These are phyloP conservation scores for Ormyrus nitidulus DNA, from an alignment of 2,888 invertebrate genomes.

Conservation along the genomic window DNA sequence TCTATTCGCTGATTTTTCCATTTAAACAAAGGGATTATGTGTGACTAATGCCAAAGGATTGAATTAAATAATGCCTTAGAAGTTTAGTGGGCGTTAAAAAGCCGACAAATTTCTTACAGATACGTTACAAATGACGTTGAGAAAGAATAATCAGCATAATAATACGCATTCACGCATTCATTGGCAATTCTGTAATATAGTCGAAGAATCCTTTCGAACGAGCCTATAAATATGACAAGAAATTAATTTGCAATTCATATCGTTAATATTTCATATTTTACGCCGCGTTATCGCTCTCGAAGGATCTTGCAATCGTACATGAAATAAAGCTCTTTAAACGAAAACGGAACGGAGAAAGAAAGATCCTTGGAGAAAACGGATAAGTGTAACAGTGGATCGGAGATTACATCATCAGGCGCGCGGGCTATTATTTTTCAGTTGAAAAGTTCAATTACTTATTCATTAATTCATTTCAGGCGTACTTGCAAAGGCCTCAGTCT, in stretches of 20 bases:
- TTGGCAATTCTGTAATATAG: slow-evolving; percentile 16
- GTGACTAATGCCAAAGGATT: slow-evolving; percentile 26
- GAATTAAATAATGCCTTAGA: slow-evolving; percentile 15
- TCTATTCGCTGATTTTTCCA: neutral
- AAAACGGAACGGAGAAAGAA: too few relatives aligned
- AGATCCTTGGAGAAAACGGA: too few relatives aligned
- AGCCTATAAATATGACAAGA: slow-evolving; percentile 25
- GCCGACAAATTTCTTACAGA: slow-evolving; percentile 26
- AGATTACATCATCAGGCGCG: too few relatives aligned
- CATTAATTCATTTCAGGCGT: slow-evolving; percentile 24
- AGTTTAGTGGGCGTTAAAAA: slow-evolving; percentile 44
- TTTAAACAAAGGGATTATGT: slow-evolving; percentile 9
- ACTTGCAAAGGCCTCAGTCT: neutral
- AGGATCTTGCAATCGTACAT: slow-evolving; percentile 3
- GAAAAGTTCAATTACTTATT: slow-evolving; percentile 42
- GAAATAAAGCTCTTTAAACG: too few relatives aligned
- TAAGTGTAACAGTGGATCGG: too few relatives aligned
- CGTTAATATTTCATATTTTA: slow-evolving; percentile 5
- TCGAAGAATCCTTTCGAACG: slow-evolving; percentile 29
- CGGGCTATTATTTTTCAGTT: neutral
- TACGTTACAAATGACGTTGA: slow-evolving; percentile 46
- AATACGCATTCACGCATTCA: slow-evolving; percentile 23
- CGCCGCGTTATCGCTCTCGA: neutral
- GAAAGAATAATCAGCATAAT: slow-evolving; percentile 45
- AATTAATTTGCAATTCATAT: slow-evolving; percentile 40